These are phyloP conservation scores for Polydrusus pterygomalis DNA, from an alignment of 2,888 invertebrate genomes.

Conservation along the genomic window DNA sequence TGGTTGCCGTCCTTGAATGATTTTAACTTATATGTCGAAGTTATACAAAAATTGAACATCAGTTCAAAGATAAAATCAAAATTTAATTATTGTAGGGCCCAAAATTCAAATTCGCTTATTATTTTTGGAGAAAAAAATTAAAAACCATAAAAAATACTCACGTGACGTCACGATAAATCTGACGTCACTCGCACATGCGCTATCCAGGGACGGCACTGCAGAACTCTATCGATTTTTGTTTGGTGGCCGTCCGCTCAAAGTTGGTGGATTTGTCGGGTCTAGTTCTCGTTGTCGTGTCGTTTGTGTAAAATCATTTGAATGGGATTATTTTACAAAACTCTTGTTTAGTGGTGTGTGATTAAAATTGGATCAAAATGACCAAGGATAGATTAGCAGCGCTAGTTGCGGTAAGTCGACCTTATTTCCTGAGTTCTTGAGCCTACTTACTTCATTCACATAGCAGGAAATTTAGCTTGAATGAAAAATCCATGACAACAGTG, in stretches of 20 bases:
- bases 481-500: slow-evolving; percentile 26
- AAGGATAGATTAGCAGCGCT: slow-evolving; percentile 98
- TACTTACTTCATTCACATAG: slow-evolving; percentile 53
- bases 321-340: slow-evolving; percentile 83
- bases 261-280: slow-evolving; percentile 71
- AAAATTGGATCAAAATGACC: slow-evolving; percentile 81
- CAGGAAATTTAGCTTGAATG: slow-evolving; percentile 50
- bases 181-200: slow-evolving; percentile 74
- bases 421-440: slow-evolving; percentile 51
- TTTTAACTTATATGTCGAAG: slow-evolving; percentile 40
- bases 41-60: slow-evolving; percentile 41
- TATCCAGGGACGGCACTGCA: slow-evolving; percentile 75
- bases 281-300: slow-evolving; percentile 83
- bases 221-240: slow-evolving; percentile 87
- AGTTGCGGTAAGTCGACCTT: slow-evolving; percentile 84
- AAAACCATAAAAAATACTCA: slow-evolving; percentile 27
- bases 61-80: slow-evolving; percentile 30
- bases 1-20: slow-evolving; percentile 66
- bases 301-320: slow-evolving; percentile 81
- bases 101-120: slow-evolving; percentile 54
- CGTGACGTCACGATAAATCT: slow-evolving; percentile 56
- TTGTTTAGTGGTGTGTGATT: slow-evolving; percentile 80
- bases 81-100: slow-evolving; percentile 2
- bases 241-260: slow-evolving; percentile 59
- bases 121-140: slow-evolving; percentile 39